Conservation (phyloP, 2,113 vertebrate genomes). For the Ctenomys sociabilis region DNA sequence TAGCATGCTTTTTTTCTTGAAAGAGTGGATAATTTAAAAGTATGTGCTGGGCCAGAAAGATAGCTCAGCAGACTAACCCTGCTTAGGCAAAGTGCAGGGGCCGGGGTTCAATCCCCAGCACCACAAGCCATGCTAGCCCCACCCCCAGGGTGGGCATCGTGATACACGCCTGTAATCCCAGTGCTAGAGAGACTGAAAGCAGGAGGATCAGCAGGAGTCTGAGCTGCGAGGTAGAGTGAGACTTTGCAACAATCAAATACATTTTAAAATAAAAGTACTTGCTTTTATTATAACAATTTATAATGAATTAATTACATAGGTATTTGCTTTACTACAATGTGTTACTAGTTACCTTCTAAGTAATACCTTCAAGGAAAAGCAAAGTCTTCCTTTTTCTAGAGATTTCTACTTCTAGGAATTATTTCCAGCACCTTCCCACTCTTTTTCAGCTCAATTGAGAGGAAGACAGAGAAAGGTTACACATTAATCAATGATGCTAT, state of each 20-base stretch:
- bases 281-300: not conserved
- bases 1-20: not conserved
- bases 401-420: not conserved
- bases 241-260: no score
- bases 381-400: not conserved
- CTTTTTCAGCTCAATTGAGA: not conserved
- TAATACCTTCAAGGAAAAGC: not conserved
- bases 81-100: no score
- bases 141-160: no score
- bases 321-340: not conserved
- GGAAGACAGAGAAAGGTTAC: constrained; percentile 19
- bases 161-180: no score
- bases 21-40: not conserved
- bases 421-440: not conserved
- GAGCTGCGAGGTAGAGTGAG: no score
- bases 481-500: not conserved
- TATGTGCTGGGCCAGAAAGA: not conserved
- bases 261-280: no score
- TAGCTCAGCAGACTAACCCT: no score
- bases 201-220: no score
- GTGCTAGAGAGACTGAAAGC: no score
- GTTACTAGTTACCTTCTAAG: not conserved
- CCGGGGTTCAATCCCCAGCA: no score
- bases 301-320: not conserved
- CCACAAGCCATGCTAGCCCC: no score